Evolutionary conservation across 1,140 invertebrate species (phyloP), one percentile per base, ranked within the genome.

Genomic region (Musca domestica): DNA sequence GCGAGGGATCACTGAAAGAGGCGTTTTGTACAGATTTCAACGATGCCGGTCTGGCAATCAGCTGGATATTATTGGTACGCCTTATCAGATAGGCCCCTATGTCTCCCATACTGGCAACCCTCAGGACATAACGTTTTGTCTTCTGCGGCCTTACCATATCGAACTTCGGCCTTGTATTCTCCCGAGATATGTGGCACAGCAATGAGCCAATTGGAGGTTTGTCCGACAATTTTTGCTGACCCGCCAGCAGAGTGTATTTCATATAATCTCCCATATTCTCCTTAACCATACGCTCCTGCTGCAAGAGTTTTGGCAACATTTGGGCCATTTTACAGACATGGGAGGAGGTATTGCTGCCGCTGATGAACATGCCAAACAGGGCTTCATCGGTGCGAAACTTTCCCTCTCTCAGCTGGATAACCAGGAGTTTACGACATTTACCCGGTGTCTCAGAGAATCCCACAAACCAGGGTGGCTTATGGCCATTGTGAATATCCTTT

Each of bases 401-500:
- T 30, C 90, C 88, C 68, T 92, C 84, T 51, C 92, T 84, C 27
- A 94, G 85, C 83, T 95, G 92, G 0, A 89, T 88, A 68, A 93
- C 87, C 72, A 88, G 88, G 6, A 94, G 79, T 73, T 89, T 88
- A 73, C 90, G 86, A 71, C 86, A 85, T 69, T 87, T 87, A 46
- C 91, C 91, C 1, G 92, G 87, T n/a, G 92, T 90, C 83, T 94
- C 91, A 1, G 91, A 91, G 82, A 94, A 94, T 52, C 92, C 92
- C n/a, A 92, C 83, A 34, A 84, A 86, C 92, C 92, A 94, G 1
- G 89, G 88, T 9, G 87, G 86, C 66, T 86, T 85, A 1, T 56
- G 54, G 15, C 0, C 25, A 6, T 15, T 17, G 3, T 66, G 54
- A n/a, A 82, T 83, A 67, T 82, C 84, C 70, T 84, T 75, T 70